Conservation (phyloP, 2,113 vertebrate genomes). For the Lepus timidus region DNA sequence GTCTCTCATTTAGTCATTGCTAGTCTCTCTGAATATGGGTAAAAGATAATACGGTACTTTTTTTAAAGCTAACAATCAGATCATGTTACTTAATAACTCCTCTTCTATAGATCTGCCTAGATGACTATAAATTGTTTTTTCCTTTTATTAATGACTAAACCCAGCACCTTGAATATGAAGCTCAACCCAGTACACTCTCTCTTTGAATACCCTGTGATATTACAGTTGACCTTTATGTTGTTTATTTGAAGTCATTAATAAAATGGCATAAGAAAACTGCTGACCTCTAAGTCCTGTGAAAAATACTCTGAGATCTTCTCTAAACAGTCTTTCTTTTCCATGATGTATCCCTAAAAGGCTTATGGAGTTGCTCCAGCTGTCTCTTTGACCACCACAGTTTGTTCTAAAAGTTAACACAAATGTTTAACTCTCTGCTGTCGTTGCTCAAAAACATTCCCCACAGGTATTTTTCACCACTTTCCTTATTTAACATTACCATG, state of each 20-base stretch:
- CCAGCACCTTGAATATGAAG: not conserved
- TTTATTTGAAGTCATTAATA: conserved; percentile 53
- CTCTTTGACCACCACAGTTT: not conserved
- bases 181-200: not conserved
- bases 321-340: conserved; percentile 50
- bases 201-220: not conserved
- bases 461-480: not conserved
- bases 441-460: not conserved
- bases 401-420: conserved; percentile 37
- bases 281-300: conserved; percentile 54
- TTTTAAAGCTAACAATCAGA: not conserved
- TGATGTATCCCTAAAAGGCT: not conserved
- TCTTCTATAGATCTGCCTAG: not conserved
- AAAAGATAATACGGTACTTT: not conserved
- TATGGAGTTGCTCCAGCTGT: conserved; percentile 54
- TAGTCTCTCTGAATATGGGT: not conserved
- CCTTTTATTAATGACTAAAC: not conserved
- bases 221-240: conserved; percentile 29
- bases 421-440: not conserved
- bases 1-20: not conserved
- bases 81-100: not conserved
- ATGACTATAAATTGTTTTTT: not conserved
- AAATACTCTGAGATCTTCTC: conserved; percentile 59
- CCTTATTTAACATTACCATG: not conserved
- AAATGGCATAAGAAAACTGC: conserved; percentile 62